Evolutionary conservation across 1,140 invertebrate species (phyloP).

Genomic region (Magallana ariakensis): DNA sequence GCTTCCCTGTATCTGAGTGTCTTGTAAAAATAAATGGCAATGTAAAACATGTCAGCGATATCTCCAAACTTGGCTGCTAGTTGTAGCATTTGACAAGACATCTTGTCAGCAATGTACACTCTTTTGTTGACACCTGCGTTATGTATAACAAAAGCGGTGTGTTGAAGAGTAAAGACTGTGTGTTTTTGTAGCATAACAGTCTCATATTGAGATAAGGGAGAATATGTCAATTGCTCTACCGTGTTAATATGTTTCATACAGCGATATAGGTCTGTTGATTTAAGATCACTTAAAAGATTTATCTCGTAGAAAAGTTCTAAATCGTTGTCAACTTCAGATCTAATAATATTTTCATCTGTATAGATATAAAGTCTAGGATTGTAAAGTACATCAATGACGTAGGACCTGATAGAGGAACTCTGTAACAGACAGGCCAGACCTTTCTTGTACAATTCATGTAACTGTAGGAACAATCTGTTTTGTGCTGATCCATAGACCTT

Average conservation of each 20-base stretch:
- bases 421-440: background rate
- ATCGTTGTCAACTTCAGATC: background rate
- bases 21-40: background rate
- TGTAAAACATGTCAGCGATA: background rate
- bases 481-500: background rate
- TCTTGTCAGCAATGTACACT: background rate
- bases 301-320: background rate
- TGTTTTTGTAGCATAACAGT: background rate
- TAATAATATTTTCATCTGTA: background rate
- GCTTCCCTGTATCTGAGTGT: background rate
- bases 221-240: background rate
- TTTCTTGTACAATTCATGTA: background rate
- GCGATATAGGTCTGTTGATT: background rate
- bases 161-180: background rate
- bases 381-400: background rate
- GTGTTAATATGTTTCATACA: background rate
- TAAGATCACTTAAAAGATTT: background rate
- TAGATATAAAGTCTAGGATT: background rate
- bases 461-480: background rate
- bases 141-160: background rate
- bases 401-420: background rate
- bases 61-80: background rate
- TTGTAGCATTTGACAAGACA: background rate
- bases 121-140: background rate
- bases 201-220: background rate